Evolutionary conservation across 2,888 invertebrate species (phyloP), one percentile per base, ranked within the genome.

Genomic region (Dichetophora obliterata): DNA sequence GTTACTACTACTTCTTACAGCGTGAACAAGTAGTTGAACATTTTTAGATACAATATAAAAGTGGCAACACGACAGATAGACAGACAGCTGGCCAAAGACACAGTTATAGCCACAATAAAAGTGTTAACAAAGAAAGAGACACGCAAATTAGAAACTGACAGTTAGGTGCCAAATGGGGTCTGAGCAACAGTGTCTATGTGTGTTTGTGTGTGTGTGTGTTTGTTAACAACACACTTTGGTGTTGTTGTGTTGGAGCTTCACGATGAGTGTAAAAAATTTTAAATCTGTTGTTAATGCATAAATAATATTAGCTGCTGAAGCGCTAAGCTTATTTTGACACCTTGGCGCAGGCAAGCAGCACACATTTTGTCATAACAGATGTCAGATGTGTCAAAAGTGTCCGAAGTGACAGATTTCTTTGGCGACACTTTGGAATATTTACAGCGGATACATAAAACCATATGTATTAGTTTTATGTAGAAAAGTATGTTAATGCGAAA

Each of bases 311-410:
- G 34, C 16, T 43, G 71, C n/a, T 57, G 37, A 71, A 48, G 37
- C 57, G 37, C 57, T 71, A 2, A 59, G 71, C 43, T 59, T 57
- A 57, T 71, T 71, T 71, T 59, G 71, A 71, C 71, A 71, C 59
- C 19, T 16, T 43, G 57, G 43, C 37, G 37, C 50, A 50, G 27
- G 43, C 43, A 43, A 68, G 16, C 22, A 19, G 59, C 24, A 6
- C 24, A 31, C 37, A 71, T 71, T 31, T 71, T 57, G 57, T 54
- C 57, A 54, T 57, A 59, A 71, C 34, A 71, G 14, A n/a, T 71
- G 71, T 71, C 71, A 71, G 31, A 57, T 34, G 9, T 71, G 59
- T 71, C 71, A 71, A 24, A 57, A 19, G n/a, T 59, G 57, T 71
- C 57, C 59, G 37, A 59, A 59, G 16, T 71, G 71, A 71, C 71